Conservation (phyloP, 2,797 vertebrate species). For the Myotis vivesi region DNA sequence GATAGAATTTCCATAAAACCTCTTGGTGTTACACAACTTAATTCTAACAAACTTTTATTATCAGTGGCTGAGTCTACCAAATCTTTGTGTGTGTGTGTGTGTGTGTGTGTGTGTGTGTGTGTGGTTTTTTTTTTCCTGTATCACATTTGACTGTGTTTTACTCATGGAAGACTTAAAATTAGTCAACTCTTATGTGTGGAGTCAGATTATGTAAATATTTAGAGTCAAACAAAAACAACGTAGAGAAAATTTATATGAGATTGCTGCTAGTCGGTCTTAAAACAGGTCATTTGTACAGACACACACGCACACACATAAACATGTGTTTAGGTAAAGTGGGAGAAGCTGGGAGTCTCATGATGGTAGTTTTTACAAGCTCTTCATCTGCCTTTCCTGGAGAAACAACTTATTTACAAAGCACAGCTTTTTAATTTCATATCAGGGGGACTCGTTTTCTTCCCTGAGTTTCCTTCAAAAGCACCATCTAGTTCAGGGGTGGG, state of each 20-base stretch:
- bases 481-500: constrained; percentile 9
- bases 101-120: too few relatives aligned
- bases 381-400: constrained; percentile 7
- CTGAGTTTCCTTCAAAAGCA: not conserved
- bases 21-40: not conserved
- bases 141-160: not conserved
- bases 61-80: not conserved
- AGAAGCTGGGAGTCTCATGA: not conserved
- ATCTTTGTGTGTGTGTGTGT: not conserved
- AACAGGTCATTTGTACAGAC: not conserved
- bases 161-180: constrained; percentile 5
- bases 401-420: constrained; percentile 30
- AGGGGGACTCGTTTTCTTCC: not conserved
- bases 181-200: constrained; percentile 13
- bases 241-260: constrained; percentile 19
- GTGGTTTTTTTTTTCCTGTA: not conserved
- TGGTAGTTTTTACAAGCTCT: not conserved
- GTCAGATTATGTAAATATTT: constrained; percentile 65
- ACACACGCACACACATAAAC: not conserved
- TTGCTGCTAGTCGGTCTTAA: not conserved
- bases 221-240: constrained; percentile 44
- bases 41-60: constrained; percentile 17
- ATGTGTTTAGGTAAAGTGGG: not conserved
- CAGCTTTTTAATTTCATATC: constrained; percentile 20
- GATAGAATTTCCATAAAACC: not conserved